Percentiles rank a stretch among this genome's conserved stretches.
These are phyloP conservation scores for Phrynocephalus versicolor DNA, from an alignment of 2,113 vertebrate genomes.

Conservation along the genomic window DNA sequence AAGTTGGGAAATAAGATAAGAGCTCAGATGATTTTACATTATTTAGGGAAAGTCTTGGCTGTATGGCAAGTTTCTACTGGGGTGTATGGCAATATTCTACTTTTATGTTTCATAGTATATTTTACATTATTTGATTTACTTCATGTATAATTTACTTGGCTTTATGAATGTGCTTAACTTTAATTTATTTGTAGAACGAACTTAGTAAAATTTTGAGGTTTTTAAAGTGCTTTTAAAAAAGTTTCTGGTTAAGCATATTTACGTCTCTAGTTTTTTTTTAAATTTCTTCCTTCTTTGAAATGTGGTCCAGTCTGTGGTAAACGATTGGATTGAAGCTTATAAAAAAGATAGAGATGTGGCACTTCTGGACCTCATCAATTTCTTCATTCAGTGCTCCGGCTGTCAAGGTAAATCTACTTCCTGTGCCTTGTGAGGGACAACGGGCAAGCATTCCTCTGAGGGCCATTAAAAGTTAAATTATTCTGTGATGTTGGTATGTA, in stretches of 20 bases:
- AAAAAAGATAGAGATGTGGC: conserved; percentile 82
- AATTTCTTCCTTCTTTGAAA: conserved; percentile 30
- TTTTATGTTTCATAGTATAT: background rate
- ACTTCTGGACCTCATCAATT: conserved; percentile 90
- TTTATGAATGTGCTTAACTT: too few relatives aligned
- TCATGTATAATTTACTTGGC: too few relatives aligned
- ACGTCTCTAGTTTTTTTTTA: background rate
- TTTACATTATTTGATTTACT: background rate
- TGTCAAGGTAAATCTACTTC: conserved; percentile 81
- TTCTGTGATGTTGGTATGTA: background rate
- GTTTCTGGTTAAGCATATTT: background rate
- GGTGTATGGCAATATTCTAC: background rate
- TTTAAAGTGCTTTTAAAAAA: too few relatives aligned
- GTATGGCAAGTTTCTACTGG: background rate
- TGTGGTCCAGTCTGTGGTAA: conserved; percentile 83
- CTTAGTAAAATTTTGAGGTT: too few relatives aligned
- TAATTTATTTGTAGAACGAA: too few relatives aligned
- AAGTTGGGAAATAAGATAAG: background rate
- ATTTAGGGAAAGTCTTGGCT: background rate
- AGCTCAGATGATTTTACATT: background rate
- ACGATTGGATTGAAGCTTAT: conserved; percentile 89
- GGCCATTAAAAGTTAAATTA: background rate
- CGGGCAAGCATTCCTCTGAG: conserved; percentile 17
- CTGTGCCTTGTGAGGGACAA: background rate
- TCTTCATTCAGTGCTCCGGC: conserved; percentile 92